Evolutionary conservation across 2,113 vertebrate genomes (phyloP).

Genomic region (Rhineura floridana): DNA sequence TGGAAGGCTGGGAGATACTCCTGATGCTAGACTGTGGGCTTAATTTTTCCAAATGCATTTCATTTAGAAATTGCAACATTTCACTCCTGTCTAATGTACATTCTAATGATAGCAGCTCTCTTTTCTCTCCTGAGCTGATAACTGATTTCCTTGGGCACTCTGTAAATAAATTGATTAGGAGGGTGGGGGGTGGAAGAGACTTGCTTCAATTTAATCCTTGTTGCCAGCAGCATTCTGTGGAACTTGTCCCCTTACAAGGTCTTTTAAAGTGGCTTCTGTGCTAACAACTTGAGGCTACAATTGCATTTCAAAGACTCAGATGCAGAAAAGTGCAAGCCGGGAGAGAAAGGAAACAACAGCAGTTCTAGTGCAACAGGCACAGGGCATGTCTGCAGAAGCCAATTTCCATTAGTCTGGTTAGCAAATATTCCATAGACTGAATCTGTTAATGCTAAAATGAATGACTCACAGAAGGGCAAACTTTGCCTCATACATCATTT

Average conservation of each 20-base stretch:
- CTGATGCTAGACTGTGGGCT: constrained; percentile 58
- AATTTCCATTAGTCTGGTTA: neutral
- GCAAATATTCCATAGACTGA: neutral
- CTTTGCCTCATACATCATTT: neutral
- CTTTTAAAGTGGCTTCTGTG: constrained; percentile 49
- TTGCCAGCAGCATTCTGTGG: constrained; percentile 61
- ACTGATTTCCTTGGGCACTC: constrained; percentile 74
- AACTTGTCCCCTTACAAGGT: constrained; percentile 78
- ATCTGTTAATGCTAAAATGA: neutral
- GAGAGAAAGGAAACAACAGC: neutral
- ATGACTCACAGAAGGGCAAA: too few species aligned
- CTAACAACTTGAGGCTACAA: constrained; percentile 12
- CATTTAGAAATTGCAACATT: constrained; percentile 71
- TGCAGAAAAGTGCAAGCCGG: too few species aligned
- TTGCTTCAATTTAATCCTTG: constrained; percentile 69
- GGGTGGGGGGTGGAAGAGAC: constrained; percentile 10
- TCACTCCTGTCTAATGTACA: constrained; percentile 77
- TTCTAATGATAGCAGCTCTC: constrained; percentile 71
- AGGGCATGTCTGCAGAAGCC: neutral
- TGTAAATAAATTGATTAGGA: constrained; percentile 24
- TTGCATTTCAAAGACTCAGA: neutral
- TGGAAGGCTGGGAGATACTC: constrained; percentile 21
- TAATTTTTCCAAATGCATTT: constrained; percentile 68
- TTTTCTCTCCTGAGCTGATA: constrained; percentile 57
- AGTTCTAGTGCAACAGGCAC: neutral